Conservation (phyloP, 92 coral and sea anemone species). For the Nematostella vectensis region DNA sequence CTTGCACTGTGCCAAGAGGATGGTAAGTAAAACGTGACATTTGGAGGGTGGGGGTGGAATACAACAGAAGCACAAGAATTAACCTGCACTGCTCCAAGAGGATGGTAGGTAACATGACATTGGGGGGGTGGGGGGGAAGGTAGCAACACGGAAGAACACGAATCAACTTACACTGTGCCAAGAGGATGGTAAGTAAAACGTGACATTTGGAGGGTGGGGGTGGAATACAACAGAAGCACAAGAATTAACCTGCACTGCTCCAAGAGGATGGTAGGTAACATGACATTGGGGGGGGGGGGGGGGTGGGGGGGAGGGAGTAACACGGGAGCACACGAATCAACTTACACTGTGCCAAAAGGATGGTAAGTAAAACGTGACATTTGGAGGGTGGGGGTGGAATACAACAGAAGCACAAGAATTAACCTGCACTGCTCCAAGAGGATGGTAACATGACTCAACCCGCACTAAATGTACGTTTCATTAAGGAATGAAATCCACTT, state of each 20-base stretch:
- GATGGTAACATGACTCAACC: no score
- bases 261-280: constrained; percentile 43
- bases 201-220: no score
- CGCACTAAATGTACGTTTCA: no score
- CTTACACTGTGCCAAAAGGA: not conserved
- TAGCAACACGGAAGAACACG: constrained; percentile 45
- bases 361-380: no score
- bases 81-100: constrained; percentile 4
- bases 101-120: no score
- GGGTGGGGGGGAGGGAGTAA: no score
- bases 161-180: constrained; percentile 34
- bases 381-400: no score
- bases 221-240: constrained; percentile 62
- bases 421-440: constrained; percentile 56
- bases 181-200: not conserved
- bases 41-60: no score
- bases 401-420: constrained; percentile 66
- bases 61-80: constrained; percentile 71
- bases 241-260: constrained; percentile 74
- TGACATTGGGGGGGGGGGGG: no score
- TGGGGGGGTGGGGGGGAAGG: no score
- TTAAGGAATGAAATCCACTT: no score
- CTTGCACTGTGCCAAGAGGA: not conserved
- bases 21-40: no score
- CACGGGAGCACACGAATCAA: constrained; percentile 25